Conservation (phyloP, 1,140 invertebrate species). For the Stratiolaelaps scimitus region DNA sequence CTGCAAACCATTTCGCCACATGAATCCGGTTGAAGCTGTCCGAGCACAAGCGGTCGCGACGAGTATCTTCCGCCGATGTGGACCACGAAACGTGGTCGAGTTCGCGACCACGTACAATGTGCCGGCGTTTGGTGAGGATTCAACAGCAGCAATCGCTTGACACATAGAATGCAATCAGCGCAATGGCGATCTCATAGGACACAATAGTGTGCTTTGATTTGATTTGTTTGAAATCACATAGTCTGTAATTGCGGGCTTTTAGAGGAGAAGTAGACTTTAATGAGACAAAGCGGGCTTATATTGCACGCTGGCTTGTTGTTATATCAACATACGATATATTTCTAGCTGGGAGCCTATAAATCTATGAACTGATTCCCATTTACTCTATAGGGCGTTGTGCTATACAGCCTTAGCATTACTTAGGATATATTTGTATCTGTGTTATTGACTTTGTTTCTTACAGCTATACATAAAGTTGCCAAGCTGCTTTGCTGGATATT, state of each 20-base stretch:
- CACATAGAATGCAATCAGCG: neutral
- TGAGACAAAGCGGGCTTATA: neutral
- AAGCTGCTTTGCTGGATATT: neutral
- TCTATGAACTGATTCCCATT: no score
- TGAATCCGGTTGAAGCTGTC: neutral
- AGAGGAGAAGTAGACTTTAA: neutral
- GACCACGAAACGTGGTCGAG: neutral
- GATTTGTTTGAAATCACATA: no score
- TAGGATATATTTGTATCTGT: no score
- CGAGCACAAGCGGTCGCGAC: neutral
- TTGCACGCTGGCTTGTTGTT: neutral
- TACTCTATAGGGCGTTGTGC: no score
- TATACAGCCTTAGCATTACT: no score
- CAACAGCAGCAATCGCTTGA: neutral
- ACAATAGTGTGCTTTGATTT: neutral
- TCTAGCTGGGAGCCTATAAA: no score
- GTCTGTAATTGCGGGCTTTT: no score
- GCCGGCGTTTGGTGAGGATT: neutral
- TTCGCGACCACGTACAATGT: neutral
- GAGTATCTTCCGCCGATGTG: neutral
- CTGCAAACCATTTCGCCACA: neutral
- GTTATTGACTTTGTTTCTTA: neutral
- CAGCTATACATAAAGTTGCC: neutral
- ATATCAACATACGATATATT: neutral
- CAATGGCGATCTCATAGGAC: neutral